Evolutionary conservation across 2,113 vertebrate species (phyloP).

Genomic region (Leucosticte australis): DNA sequence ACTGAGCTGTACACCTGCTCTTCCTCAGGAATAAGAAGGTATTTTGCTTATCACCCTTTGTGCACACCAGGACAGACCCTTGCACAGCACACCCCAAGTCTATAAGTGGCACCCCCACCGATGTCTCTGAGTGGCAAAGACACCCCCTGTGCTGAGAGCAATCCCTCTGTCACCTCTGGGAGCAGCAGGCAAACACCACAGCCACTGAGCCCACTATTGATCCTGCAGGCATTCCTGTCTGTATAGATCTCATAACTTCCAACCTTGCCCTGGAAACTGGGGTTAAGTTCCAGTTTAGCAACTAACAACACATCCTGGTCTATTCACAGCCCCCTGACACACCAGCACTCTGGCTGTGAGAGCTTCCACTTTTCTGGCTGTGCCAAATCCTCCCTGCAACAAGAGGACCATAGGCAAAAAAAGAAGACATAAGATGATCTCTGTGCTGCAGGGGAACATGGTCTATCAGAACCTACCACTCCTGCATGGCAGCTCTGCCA

Average conservation of each 20-base stretch:
- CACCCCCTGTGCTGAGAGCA: not conserved
- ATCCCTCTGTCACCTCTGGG: not conserved
- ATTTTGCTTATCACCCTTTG: not conserved
- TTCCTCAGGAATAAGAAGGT: not conserved
- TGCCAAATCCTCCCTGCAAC: not conserved
- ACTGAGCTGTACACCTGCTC: not conserved
- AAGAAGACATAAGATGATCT: not conserved
- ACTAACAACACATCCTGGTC: not conserved
- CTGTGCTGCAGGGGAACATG: not conserved
- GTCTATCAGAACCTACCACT: not conserved
- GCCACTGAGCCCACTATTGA: not conserved
- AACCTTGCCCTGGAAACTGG: not conserved
- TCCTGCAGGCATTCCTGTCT: not conserved
- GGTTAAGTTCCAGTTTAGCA: not conserved
- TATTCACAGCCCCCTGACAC: not conserved
- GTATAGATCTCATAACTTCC: not conserved
- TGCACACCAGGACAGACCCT: not conserved
- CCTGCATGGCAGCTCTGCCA: not conserved
- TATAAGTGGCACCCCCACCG: fast-evolving
- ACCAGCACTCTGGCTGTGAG: fast-evolving
- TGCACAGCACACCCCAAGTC: fast-evolving
- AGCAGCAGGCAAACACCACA: not conserved
- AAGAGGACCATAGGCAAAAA: not conserved
- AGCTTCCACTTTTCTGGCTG: not conserved
- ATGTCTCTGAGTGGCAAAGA: not conserved